Evolutionary conservation across 2,888 invertebrate genomes (phyloP).

Genomic region (Crematogaster levior): DNA sequence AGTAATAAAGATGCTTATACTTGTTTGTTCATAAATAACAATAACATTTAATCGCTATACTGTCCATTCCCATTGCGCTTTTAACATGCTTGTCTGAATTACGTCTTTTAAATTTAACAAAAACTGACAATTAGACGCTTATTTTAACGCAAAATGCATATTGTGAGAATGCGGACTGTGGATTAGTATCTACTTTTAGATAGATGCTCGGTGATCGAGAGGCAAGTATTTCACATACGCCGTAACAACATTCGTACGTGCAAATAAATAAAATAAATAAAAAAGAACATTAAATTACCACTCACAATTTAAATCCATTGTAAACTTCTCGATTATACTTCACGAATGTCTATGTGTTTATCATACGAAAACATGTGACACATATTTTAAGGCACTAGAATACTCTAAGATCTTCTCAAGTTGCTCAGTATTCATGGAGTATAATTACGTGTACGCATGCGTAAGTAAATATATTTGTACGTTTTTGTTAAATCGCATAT

Average conservation of each 20-base stretch:
- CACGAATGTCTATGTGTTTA: neutral
- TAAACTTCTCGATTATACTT: conserved; percentile 16
- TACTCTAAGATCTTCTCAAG: conserved; percentile 21
- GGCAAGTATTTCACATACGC: neutral
- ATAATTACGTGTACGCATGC: neutral
- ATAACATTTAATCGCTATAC: neutral
- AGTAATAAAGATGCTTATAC: conserved; percentile 21
- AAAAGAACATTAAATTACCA: conserved; percentile 21
- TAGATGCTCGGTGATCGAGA: neutral
- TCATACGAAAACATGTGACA: neutral
- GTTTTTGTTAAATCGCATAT: conserved; percentile 44
- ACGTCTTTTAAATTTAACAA: neutral
- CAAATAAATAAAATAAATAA: conserved; percentile 43
- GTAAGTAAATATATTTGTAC: conserved; percentile 4
- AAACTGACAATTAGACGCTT: neutral
- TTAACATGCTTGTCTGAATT: neutral
- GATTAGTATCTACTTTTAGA: conserved; percentile 17
- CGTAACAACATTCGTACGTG: conserved; percentile 5
- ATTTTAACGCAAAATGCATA: neutral
- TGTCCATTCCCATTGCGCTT: neutral
- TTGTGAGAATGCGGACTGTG: neutral
- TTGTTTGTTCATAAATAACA: conserved; percentile 19
- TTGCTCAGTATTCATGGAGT: conserved; percentile 2
- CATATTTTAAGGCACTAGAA: conserved; percentile 41
- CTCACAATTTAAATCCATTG: neutral